A percentile compares a stretch with the other conserved stretches of the same genome.
phyloP scores from a whole-genome alignment of 2,797 vertebrate genomes.

The Neosilurus mollespiculum region DNA sequence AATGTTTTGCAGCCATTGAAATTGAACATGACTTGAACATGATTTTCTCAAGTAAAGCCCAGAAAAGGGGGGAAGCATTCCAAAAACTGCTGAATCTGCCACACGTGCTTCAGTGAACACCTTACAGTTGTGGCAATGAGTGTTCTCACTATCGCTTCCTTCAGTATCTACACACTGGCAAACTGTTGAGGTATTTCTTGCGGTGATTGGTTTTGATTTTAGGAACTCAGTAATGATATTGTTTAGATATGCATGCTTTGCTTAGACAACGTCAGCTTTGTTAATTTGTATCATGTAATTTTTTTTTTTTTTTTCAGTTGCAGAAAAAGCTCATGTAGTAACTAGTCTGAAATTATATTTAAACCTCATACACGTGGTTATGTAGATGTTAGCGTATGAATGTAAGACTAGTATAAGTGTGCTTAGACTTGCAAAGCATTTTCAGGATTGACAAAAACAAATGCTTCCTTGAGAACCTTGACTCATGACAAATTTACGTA shows the following conservation, averaged over 20 bases:
- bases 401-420: slow-evolving; percentile 8
- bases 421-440: slow-evolving; percentile 52
- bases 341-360: slow-evolving; percentile 27
- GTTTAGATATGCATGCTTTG: slow-evolving; percentile 92
- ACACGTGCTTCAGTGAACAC: slow-evolving; percentile 91
- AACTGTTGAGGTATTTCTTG: slow-evolving; percentile 98
- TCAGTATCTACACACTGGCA: slow-evolving; percentile 91
- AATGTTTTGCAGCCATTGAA: slow-evolving; percentile 96
- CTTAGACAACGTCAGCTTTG: slow-evolving; percentile 77
- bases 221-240: slow-evolving; percentile 83
- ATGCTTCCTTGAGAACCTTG: slow-evolving; percentile 58
- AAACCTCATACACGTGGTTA: slow-evolving; percentile 25
- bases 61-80: slow-evolving; percentile 89
- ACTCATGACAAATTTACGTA: slow-evolving; percentile 20
- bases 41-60: slow-evolving; percentile 95
- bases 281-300: slow-evolving; percentile 46
- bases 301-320: slow-evolving; percentile 27
- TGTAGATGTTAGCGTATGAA: slow-evolving; percentile 45
- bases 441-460: slow-evolving; percentile 55
- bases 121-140: slow-evolving; percentile 91
- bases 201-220: slow-evolving; percentile 95
- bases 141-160: slow-evolving; percentile 91
- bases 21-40: slow-evolving; percentile 94
- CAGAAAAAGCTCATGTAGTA: slow-evolving; percentile 29
- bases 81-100: slow-evolving; percentile 94